Conservation (phyloP, 2,888 invertebrate species). For the Elgonia sp. region DNA sequence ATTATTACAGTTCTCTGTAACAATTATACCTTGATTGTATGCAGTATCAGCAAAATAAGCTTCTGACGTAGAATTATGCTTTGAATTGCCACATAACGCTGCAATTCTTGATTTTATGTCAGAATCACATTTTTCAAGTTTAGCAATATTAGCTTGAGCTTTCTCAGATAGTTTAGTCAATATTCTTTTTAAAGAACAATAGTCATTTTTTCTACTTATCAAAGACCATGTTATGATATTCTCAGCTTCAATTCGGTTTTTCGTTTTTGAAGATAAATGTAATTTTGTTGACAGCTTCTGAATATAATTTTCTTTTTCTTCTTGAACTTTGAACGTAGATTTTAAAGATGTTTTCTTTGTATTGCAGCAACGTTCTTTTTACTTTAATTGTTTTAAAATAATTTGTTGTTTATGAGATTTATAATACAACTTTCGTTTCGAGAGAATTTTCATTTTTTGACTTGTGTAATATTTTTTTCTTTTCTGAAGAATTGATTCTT, state of each 20-base stretch:
- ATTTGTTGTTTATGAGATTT: background rate
- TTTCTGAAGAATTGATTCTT: background rate
- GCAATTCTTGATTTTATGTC: background rate
- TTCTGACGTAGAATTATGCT: background rate
- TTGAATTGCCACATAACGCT: slow-evolving; percentile 3
- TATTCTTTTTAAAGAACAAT: slow-evolving; percentile 7
- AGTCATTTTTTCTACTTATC: slow-evolving; percentile 3
- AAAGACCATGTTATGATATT: background rate
- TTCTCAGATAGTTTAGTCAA: background rate
- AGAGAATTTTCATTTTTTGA: background rate
- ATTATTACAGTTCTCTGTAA: background rate
- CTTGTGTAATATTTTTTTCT: background rate
- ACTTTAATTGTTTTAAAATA: background rate
- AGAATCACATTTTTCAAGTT: background rate
- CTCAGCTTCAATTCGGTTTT: slow-evolving; percentile 1
- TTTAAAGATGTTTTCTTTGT: background rate
- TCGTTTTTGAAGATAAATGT: background rate
- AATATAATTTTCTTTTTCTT: background rate
- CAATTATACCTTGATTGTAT: background rate
- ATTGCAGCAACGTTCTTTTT: background rate
- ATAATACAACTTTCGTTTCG: background rate
- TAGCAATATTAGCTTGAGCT: background rate
- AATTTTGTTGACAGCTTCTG: slow-evolving; percentile 12
- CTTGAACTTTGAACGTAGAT: background rate
- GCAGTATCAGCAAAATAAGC: slow-evolving; percentile 1